phyloP scores from a whole-genome alignment of 1,140 invertebrate species.

The Eubasilissa regina region DNA sequence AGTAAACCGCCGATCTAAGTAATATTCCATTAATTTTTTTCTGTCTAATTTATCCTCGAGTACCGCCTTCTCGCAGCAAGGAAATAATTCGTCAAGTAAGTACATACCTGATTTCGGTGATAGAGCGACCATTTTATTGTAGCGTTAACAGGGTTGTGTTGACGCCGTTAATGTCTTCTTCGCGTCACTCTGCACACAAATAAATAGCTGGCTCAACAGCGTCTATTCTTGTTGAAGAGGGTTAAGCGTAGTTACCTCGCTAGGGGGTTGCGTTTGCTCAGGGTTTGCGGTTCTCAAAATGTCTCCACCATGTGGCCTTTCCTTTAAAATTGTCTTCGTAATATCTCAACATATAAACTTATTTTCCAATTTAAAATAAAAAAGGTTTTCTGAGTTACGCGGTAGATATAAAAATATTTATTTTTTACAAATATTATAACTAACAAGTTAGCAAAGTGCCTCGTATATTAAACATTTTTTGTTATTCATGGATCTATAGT shows the following conservation, averaged over 20 bases:
- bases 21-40: background rate
- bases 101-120: conserved; percentile 4
- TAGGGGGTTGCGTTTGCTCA: background rate
- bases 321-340: too few relatives aligned
- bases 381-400: too few relatives aligned
- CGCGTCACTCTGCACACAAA: conserved; percentile 18
- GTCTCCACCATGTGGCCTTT: too few relatives aligned
- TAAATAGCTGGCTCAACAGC: conserved; percentile 20
- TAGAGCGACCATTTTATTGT: conserved; percentile 25
- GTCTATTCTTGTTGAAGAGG: conserved; percentile 22
- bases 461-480: too few relatives aligned
- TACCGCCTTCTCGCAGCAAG: background rate
- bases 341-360: too few relatives aligned
- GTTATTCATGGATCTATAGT: too few relatives aligned
- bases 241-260: background rate
- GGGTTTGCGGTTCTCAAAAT: too few relatives aligned
- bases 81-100: background rate
- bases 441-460: too few relatives aligned
- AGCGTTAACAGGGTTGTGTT: conserved; percentile 3
- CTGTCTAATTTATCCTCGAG: background rate
- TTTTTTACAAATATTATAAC: too few relatives aligned
- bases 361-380: too few relatives aligned
- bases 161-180: conserved; percentile 29
- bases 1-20: background rate
- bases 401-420: too few relatives aligned